These are phyloP conservation scores for Neogobius melanostomus DNA, from an alignment of 2,113 vertebrate genomes.

Conservation along the genomic window DNA sequence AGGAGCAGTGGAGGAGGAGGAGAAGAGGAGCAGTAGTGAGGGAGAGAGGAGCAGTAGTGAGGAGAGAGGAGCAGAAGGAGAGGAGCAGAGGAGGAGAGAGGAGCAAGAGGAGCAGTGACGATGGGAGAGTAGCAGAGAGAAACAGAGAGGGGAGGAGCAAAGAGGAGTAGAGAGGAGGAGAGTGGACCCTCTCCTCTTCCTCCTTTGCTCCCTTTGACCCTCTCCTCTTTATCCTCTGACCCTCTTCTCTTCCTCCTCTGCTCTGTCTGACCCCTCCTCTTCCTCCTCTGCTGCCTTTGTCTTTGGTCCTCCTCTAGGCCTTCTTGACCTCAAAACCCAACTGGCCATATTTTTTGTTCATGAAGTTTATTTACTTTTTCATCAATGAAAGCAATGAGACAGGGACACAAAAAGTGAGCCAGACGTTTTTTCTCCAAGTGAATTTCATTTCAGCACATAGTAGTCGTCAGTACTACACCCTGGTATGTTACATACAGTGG, in stretches of 20 bases:
- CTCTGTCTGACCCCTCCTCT: background rate
- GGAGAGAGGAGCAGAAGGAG: too few species aligned
- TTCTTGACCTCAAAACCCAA: too few species aligned
- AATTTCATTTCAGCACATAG: constrained; percentile 76
- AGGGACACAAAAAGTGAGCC: constrained; percentile 41
- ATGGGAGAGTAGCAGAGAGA: too few species aligned
- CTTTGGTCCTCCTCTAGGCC: background rate
- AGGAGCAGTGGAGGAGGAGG: too few species aligned
- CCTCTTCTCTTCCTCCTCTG: background rate
- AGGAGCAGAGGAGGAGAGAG: too few species aligned
- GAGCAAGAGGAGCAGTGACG: too few species aligned
- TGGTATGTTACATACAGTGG: constrained; percentile 68
- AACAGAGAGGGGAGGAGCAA: too few species aligned
- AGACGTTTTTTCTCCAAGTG: constrained; percentile 72
- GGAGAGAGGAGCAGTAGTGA: too few species aligned
- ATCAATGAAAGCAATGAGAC: constrained; percentile 8
- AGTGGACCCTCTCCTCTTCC: background rate
- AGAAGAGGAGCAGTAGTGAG: too few species aligned
- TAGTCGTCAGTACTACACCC: constrained; percentile 65
- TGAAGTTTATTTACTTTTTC: background rate
- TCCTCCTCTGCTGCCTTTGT: background rate
- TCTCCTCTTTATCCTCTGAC: background rate
- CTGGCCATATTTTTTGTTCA: background rate
- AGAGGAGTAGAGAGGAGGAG: too few species aligned
- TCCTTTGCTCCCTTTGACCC: background rate